phyloP scores from a whole-genome alignment of 2,888 invertebrate species.

The Steinernema carpocapsae region DNA sequence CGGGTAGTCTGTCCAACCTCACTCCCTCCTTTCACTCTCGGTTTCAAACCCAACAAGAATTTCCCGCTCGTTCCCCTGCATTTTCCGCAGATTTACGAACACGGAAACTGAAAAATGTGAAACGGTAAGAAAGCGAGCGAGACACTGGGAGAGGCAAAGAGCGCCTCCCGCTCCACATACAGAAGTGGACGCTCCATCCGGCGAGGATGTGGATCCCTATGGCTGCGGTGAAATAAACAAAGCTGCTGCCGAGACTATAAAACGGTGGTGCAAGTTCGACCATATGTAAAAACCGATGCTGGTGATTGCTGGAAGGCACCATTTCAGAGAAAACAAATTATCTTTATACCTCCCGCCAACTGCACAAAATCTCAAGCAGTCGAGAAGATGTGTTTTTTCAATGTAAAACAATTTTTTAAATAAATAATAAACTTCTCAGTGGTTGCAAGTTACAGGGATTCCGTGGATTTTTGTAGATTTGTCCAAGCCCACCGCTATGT shows the following conservation, averaged over 20 bases:
- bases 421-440: no score
- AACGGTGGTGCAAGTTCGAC: constrained; percentile 21
- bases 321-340: no score
- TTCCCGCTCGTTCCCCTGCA: not conserved
- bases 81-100: not conserved
- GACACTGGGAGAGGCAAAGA: not conserved
- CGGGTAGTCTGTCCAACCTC: not conserved
- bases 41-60: not conserved
- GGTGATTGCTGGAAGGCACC: not conserved
- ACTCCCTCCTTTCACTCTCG: constrained; percentile 12
- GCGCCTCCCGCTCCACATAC: not conserved
- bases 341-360: no score
- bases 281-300: constrained; percentile 18
- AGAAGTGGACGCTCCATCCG: not conserved
- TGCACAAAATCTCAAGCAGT: no score
- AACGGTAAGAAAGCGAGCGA: no score
- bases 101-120: no score
- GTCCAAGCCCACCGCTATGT: no score
- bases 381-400: no score
- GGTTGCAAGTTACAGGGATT: no score
- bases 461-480: no score
- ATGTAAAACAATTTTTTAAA: no score
- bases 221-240: constrained; percentile 23
- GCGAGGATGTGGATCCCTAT: constrained; percentile 15
- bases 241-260: constrained; percentile 28